Conservation (phyloP, 2,797 vertebrate species). For the Myotis myotis region DNA sequence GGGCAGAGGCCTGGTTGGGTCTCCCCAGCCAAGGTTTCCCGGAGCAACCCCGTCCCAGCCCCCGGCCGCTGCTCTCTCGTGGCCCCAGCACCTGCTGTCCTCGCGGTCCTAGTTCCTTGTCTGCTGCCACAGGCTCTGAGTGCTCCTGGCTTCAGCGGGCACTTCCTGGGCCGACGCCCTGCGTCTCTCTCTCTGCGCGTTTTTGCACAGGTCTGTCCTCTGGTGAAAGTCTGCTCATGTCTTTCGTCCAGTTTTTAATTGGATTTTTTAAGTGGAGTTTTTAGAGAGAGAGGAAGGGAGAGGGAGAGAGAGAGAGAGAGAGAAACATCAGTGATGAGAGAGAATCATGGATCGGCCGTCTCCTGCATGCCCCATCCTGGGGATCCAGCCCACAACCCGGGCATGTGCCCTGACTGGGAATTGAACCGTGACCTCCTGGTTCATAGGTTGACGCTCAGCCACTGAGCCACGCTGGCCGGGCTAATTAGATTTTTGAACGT, state of each 20-base stretch:
- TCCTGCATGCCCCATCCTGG: too few species aligned
- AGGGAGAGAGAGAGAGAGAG: too few species aligned
- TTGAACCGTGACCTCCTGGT: too few species aligned
- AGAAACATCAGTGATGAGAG: too few species aligned
- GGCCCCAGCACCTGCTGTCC: accelerated
- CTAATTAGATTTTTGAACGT: not conserved
- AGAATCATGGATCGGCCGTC: too few species aligned
- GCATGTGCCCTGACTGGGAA: too few species aligned
- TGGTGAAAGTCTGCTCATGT: accelerated
- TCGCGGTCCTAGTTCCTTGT: accelerated
- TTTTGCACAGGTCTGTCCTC: accelerated
- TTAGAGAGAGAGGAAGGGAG: too few species aligned
- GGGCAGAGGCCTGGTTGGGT: accelerated
- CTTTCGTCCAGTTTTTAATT: too few species aligned
- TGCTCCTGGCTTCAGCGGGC: accelerated
- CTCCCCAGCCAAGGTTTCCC: too few species aligned
- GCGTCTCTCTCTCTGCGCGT: accelerated
- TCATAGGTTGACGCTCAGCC: too few species aligned
- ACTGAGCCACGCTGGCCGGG: too few species aligned
- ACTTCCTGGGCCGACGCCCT: accelerated
- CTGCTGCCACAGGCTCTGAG: accelerated
- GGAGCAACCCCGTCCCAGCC: accelerated
- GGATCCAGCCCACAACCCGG: too few species aligned
- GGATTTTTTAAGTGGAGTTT: not conserved
- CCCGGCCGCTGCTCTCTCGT: accelerated